Conservation (phyloP, 2,888 invertebrate species). For the Steinernema carpocapsae region DNA sequence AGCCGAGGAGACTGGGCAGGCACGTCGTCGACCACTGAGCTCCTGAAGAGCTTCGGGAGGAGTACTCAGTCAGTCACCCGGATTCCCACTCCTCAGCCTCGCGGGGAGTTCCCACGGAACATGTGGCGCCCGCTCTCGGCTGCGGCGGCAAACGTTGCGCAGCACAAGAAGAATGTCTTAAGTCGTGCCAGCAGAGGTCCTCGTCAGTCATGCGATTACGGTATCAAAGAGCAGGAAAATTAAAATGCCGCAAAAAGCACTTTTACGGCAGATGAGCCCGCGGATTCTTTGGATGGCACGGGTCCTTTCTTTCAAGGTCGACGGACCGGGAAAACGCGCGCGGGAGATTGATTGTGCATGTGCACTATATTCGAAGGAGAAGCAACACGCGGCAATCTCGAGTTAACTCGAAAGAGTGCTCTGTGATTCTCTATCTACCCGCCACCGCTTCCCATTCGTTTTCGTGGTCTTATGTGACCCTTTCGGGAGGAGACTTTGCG, state of each 20-base stretch:
- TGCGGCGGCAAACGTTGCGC: background rate
- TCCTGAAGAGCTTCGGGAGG: background rate
- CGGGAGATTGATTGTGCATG: conserved; percentile 24
- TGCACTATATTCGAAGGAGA: conserved; percentile 4
- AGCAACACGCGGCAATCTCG: background rate
- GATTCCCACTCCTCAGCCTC: background rate
- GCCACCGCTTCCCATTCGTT: background rate
- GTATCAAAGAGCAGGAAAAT: background rate
- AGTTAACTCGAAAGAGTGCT: background rate
- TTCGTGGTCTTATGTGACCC: background rate
- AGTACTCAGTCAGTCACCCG: background rate
- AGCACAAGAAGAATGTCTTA: background rate
- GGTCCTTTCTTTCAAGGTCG: too few species aligned
- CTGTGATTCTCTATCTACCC: background rate
- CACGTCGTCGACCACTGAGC: background rate
- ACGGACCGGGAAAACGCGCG: background rate
- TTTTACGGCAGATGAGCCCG: conserved; percentile 18
- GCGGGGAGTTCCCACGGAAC: conserved; percentile 16
- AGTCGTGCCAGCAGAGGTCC: background rate
- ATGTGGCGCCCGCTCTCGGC: background rate
- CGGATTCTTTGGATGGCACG: too few species aligned
- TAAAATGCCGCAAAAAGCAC: background rate
- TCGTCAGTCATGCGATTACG: background rate
- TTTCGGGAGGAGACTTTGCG: background rate
- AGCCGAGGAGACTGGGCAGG: background rate